Evolutionary conservation across 2,797 vertebrate genomes (phyloP), one percentile per base, ranked within the genome.

Genomic region (Eulemur coronatus): DNA sequence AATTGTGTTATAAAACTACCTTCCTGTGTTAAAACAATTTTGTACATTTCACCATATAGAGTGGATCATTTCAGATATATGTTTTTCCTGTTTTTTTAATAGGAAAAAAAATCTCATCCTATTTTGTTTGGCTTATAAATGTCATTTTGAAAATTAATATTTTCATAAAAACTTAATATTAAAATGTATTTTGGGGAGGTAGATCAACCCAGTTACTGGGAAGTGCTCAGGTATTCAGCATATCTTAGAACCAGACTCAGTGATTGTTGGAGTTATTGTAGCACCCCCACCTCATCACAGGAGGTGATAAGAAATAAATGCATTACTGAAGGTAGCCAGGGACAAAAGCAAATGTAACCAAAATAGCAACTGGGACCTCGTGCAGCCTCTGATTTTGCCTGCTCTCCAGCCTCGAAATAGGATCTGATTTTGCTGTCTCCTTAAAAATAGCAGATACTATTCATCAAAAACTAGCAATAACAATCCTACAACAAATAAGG

Each of bases 151-250:
- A 95, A 82, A n/a, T 35, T 1, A 7, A 24, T 69, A 65, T 57
- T 94, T 95, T 93, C 30, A 50, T 80, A n/a, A 67, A 85, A 86
- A 28, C 15, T 61, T 93, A 35, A 7, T 61, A 85, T 38, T 78
- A 38, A 70, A 92, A 41, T 84, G 4, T 59, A 57, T 72, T 67
- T 67, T 73, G 1, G 10, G 4, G 4, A 2, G 28, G 38, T 59
- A 35, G 6, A 70, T 10, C n/a, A 88, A 50, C 7, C 24, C 17
- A 52, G 7, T 75, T 7, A 50, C 41, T 70, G 10, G 65, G 41
- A 80, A 48, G 1, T 20, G 0, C 15, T 57, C 38, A n/a, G 1
- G 1, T 4, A 22, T n/a, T 65, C 22, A 41, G 15, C 8, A 2
- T 69, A 17, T 41, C 33, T 84, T 43, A 57, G 15, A 73, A 81